Conservation (phyloP, 2,888 invertebrate species). For the Clanis bilineata region DNA sequence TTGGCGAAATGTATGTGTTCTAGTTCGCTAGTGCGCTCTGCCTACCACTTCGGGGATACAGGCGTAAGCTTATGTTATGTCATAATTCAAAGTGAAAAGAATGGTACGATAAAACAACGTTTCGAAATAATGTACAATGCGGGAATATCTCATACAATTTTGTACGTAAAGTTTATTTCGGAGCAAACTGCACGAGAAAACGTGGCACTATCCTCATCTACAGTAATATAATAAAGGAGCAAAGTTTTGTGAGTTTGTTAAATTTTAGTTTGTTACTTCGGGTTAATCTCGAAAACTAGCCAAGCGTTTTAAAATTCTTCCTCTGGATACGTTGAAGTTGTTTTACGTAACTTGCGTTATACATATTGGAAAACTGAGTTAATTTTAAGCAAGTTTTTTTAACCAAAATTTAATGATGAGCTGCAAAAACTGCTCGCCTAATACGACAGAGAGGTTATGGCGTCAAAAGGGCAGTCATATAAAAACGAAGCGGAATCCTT, state of each 20-base stretch:
- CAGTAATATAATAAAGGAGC: conserved; percentile 4
- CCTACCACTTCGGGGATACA: too few species aligned
- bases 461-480: too few species aligned
- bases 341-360: not conserved
- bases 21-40: too few species aligned
- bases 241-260: conserved; percentile 6
- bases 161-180: not conserved
- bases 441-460: too few species aligned
- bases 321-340: conserved; percentile 17
- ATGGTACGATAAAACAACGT: not conserved
- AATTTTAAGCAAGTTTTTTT: not conserved
- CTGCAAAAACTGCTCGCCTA: too few species aligned
- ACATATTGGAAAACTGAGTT: not conserved
- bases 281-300: conserved; percentile 1
- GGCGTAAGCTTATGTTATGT: too few species aligned
- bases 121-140: not conserved
- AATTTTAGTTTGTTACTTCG: not conserved
- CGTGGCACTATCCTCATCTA: conserved; percentile 3
- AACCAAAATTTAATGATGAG: too few species aligned
- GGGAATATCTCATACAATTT: not conserved
- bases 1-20: too few species aligned
- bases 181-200: not conserved
- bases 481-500: too few species aligned
- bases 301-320: conserved; percentile 32
- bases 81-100: not conserved